phyloP scores from a whole-genome alignment of 2,113 vertebrate genomes.

The Alaudala cheleensis region DNA sequence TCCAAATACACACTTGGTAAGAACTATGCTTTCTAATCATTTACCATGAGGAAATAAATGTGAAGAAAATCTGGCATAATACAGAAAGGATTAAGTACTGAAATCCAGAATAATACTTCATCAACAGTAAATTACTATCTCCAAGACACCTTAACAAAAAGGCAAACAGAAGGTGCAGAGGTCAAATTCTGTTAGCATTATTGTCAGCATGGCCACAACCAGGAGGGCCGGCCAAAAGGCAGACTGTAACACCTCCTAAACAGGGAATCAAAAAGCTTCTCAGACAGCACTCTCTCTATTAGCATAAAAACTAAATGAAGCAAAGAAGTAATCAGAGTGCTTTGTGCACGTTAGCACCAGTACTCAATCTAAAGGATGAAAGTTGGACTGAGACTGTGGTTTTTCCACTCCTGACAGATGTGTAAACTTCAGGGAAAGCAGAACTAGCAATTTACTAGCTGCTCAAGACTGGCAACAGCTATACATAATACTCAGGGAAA shows the following conservation, averaged over 20 bases:
- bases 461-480: background rate
- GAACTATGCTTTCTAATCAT: background rate
- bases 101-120: background rate
- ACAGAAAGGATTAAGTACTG: background rate
- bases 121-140: background rate
- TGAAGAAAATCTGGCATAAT: background rate
- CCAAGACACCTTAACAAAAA: background rate
- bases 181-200: background rate
- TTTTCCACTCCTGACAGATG: background rate
- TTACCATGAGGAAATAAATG: background rate
- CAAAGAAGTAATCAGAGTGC: background rate
- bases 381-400: background rate
- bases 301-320: background rate
- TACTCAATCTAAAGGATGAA: background rate
- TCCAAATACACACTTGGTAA: background rate
- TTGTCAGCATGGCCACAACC: background rate
- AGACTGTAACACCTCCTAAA: background rate
- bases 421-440: background rate
- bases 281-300: background rate
- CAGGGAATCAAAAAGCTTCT: background rate
- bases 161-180: background rate
- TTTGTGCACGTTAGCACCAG: background rate
- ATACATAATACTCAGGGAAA: background rate
- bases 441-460: slow-evolving; percentile 21
- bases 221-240: background rate